Conservation (phyloP, 2,888 invertebrate species). For the Clanis bilineata region DNA sequence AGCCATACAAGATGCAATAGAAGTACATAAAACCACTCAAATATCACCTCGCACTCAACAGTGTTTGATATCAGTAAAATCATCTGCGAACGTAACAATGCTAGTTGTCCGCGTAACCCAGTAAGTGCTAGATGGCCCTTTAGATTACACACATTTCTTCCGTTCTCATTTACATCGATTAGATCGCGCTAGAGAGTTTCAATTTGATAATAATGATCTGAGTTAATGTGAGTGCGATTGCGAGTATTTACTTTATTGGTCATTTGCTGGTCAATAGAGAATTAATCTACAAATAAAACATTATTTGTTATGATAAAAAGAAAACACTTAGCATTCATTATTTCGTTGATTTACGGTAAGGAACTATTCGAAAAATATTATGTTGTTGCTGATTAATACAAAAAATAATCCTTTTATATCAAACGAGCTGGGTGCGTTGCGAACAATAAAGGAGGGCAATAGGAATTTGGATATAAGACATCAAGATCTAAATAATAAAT, state of each 20-base stretch:
- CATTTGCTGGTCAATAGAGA: neutral
- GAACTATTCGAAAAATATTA: too few relatives aligned
- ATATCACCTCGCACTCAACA: conserved; percentile 18
- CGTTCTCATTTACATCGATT: conserved; percentile 42
- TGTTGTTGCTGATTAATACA: too few relatives aligned
- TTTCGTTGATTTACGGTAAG: too few relatives aligned
- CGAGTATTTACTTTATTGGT: neutral
- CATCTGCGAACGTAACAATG: conserved; percentile 40
- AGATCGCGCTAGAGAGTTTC: conserved; percentile 9
- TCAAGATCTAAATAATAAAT: neutral
- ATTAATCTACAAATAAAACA: neutral
- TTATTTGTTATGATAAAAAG: neutral
- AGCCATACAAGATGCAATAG: conserved; percentile 14
- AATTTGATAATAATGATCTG: conserved; percentile 8
- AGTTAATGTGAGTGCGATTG: neutral
- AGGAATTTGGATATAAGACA: too few relatives aligned
- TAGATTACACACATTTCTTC: conserved; percentile 42
- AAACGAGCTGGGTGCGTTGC: too few relatives aligned
- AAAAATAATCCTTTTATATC: too few relatives aligned
- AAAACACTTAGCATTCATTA: too few relatives aligned
- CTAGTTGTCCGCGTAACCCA: conserved; percentile 42
- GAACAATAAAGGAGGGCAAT: too few relatives aligned
- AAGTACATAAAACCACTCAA: conserved; percentile 24
- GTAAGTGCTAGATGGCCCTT: conserved; percentile 53
- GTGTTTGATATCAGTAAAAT: conserved; percentile 30